Percentiles rank a stretch among this genome's conserved stretches.
phyloP scores from a whole-genome alignment of 2,888 invertebrate genomes.

The Clostera curtula region DNA sequence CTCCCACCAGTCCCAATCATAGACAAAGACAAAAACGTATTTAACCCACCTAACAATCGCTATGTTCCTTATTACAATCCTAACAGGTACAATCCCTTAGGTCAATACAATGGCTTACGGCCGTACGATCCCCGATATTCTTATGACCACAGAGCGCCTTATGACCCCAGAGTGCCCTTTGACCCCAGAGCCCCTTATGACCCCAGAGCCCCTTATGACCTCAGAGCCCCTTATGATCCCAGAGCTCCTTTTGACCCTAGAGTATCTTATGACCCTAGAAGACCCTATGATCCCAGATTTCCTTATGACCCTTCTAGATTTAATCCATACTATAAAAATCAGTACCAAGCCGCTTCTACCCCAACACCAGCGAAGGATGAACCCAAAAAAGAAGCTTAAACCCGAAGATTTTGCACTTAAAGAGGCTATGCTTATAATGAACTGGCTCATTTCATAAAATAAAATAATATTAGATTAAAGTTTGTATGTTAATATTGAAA shows the following conservation, averaged over 20 bases:
- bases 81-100: constrained; percentile 25
- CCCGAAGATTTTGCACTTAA: too few species aligned
- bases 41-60: constrained; percentile 34
- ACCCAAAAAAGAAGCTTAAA: constrained; percentile 18
- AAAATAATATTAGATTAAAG: too few species aligned
- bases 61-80: constrained; percentile 32
- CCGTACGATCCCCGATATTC: constrained; percentile 32
- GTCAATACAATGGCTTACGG: constrained; percentile 29
- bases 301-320: constrained; percentile 26
- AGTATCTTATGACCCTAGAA: too few species aligned
- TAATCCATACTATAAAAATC: constrained; percentile 27
- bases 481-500: too few species aligned
- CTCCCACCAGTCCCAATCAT: too few species aligned
- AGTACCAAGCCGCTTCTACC: constrained; percentile 14
- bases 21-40: constrained; percentile 28
- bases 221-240: constrained; percentile 30
- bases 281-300: constrained; percentile 31
- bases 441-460: too few species aligned
- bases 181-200: constrained; percentile 35
- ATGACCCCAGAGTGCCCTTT: constrained; percentile 27
- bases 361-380: constrained; percentile 23
- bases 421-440: too few species aligned
- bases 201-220: too few species aligned
- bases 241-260: constrained; percentile 30
- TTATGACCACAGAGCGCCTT: constrained; percentile 32